Conservation (phyloP, 2,113 vertebrate species). For the Brachyhypopomus gauderio region DNA sequence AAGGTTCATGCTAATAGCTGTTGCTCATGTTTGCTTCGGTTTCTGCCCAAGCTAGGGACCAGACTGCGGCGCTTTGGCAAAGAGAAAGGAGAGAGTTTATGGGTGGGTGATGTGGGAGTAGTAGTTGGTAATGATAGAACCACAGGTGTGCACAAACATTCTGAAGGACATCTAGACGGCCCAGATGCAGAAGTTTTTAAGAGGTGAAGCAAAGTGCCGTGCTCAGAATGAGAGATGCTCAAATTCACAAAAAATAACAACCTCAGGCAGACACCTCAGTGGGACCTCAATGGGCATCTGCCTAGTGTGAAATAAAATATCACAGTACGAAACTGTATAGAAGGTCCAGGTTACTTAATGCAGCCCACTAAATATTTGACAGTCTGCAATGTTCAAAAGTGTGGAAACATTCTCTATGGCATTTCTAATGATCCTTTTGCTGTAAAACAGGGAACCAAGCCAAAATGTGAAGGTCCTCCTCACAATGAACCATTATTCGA, state of each 20-base stretch:
- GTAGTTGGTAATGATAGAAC: slow-evolving; percentile 32
- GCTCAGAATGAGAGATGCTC: not conserved
- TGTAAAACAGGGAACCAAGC: not conserved
- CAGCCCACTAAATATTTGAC: no score
- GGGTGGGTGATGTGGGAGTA: not conserved
- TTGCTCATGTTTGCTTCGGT: slow-evolving; percentile 28
- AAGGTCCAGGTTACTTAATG: no score
- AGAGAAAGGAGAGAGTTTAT: not conserved
- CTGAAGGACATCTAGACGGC: slow-evolving; percentile 17
- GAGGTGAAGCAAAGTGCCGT: slow-evolving; percentile 30
- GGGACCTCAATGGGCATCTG: no score
- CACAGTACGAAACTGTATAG: no score
- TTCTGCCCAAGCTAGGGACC: not conserved
- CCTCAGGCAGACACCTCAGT: no score
- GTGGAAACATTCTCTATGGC: no score
- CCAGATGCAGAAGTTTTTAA: slow-evolving; percentile 30
- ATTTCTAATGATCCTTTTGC: no score
- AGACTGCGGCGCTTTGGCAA: slow-evolving; percentile 7
- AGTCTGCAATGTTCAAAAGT: no score
- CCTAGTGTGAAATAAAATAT: no score
- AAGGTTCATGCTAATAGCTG: slow-evolving; percentile 1
- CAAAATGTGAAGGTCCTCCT: no score
- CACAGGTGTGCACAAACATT: not conserved
- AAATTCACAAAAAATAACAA: not conserved
- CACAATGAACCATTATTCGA: not conserved